phyloP scores from a whole-genome alignment of 2,888 invertebrate genomes.

The Dolichopus griseipennis region DNA sequence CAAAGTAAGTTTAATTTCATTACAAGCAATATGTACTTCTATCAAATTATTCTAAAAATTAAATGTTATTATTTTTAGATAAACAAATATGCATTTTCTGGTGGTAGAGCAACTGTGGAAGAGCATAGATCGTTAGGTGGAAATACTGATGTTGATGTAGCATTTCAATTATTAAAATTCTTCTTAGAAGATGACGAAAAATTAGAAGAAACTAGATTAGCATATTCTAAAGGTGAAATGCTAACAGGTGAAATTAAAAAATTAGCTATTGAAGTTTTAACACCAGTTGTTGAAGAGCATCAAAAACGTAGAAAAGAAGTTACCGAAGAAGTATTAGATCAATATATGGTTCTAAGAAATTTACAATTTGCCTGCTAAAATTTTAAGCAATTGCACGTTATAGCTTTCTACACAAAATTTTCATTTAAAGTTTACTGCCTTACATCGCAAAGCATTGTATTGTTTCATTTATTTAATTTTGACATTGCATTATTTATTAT shows the following conservation, averaged over 20 bases:
- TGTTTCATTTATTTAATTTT: neutral
- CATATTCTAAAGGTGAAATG: slow-evolving; percentile 59
- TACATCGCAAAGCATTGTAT: no score
- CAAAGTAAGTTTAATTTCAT: slow-evolving; percentile 54
- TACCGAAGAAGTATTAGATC: slow-evolving; percentile 73
- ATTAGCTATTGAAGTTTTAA: slow-evolving; percentile 67
- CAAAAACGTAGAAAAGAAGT: slow-evolving; percentile 69
- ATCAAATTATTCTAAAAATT: neutral
- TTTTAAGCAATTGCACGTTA: slow-evolving; percentile 14
- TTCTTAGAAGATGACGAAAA: slow-evolving; percentile 89
- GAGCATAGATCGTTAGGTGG: slow-evolving; percentile 87
- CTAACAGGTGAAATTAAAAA: slow-evolving; percentile 93
- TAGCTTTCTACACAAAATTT: slow-evolving; percentile 16
- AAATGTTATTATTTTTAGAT: slow-evolving; percentile 48
- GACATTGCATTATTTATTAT: neutral
- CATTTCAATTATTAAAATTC: slow-evolving; percentile 88
- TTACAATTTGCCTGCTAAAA: slow-evolving; percentile 48
- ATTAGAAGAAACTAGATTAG: slow-evolving; percentile 58
- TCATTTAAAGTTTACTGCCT: slow-evolving; percentile 1
- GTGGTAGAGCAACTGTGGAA: slow-evolving; percentile 86
- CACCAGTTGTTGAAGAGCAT: slow-evolving; percentile 71
- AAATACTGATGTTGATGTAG: slow-evolving; percentile 91
- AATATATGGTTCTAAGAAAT: slow-evolving; percentile 78
- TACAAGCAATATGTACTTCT: slow-evolving; percentile 4
- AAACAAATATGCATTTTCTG: slow-evolving; percentile 96